Conservation (phyloP, 2,113 vertebrate species). For the Arizona elegans region DNA sequence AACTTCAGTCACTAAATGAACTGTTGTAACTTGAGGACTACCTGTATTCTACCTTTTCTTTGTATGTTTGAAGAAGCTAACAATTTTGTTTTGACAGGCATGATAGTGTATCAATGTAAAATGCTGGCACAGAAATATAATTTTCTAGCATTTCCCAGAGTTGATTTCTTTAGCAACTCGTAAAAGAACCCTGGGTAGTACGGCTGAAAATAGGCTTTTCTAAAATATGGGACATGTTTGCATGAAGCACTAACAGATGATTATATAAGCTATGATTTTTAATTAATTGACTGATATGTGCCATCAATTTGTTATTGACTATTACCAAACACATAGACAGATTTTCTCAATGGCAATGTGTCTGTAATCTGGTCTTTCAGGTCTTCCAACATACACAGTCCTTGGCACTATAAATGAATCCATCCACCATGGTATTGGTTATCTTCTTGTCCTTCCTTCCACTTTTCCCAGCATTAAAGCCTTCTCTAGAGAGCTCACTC, state of each 20-base stretch:
- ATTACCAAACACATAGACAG: neutral
- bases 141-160: neutral
- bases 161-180: neutral
- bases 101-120: neutral
- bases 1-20: too few species aligned
- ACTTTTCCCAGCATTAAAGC: neutral
- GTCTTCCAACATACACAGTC: neutral
- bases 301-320: neutral
- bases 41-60: neutral
- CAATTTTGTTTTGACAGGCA: neutral
- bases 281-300: neutral
- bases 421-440: neutral
- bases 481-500: neutral
- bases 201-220: too few species aligned
- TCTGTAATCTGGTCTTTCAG: neutral
- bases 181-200: neutral
- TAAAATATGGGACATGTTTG: neutral
- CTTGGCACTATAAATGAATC: neutral
- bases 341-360: neutral
- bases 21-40: too few species aligned
- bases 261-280: neutral
- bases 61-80: neutral
- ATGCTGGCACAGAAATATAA: neutral
- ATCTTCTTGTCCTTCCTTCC: neutral
- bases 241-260: neutral